Conservation (phyloP, 1,140 invertebrate species). For the Thaumatotibia leucotreta region DNA sequence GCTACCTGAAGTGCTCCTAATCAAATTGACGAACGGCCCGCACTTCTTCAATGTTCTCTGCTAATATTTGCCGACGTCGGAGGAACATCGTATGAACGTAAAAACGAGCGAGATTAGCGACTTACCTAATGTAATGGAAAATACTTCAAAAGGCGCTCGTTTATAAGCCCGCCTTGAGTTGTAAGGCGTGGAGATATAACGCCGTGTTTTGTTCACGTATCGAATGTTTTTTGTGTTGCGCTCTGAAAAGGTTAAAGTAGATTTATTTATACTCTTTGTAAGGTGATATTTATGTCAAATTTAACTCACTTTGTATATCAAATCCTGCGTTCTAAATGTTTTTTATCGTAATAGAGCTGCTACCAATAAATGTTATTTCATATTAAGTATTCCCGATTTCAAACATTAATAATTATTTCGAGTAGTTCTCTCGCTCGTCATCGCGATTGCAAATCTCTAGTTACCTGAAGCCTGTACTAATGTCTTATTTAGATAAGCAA, state of each 20-base stretch:
- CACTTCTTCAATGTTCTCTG: constrained; percentile 16
- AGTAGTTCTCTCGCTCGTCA: too few species aligned
- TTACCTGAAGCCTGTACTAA: too few species aligned
- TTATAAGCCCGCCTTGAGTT: constrained; percentile 10
- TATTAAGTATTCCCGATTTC: too few species aligned
- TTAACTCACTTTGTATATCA: not conserved
- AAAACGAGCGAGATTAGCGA: constrained; percentile 43
- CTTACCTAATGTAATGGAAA: constrained; percentile 44
- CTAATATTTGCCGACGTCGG: constrained; percentile 35
- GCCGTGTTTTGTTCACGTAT: constrained; percentile 11
- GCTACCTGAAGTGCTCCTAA: constrained; percentile 20
- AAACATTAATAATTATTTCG: too few species aligned
- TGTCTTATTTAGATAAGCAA: too few species aligned
- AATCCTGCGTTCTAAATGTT: not conserved
- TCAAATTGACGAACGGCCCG: constrained; percentile 31
- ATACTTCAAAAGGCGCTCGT: constrained; percentile 35
- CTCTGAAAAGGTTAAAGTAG: not conserved
- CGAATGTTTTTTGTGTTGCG: not conserved
- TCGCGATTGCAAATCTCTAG: too few species aligned
- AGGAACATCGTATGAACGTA: constrained; percentile 21
- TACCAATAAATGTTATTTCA: too few species aligned
- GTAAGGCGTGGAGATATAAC: not conserved
- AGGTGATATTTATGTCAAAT: not conserved
- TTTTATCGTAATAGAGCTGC: too few species aligned
- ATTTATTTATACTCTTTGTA: not conserved